Base-by-base conservation (phyloP, 2,113 vertebrate species). In the Pitta sordida region DNA sequence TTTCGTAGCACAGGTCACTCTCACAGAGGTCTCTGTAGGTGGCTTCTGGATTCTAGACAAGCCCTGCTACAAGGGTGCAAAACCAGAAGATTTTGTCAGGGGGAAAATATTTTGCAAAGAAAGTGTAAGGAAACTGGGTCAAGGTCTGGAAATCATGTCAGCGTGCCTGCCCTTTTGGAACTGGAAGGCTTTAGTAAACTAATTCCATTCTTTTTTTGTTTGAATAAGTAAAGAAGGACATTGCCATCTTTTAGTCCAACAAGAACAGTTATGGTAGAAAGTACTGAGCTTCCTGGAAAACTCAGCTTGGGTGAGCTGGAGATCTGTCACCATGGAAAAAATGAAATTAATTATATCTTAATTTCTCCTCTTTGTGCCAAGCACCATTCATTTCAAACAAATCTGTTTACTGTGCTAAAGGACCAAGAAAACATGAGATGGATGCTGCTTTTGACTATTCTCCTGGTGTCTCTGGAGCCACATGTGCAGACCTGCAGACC, bases 261-360 rank as follows among this genome's bases (percentile, higher is more conserved):
- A 88, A 79, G 91, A 93, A 60, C 71, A 71, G 71, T 83, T 86
- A 65, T 16, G 82, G 63, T 87, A 30, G 36, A 48, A 89, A 94
- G 29, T 52, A 70, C 44, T 88, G 70, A 64, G 56, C 77, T 85
- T 91, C 93, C 80, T 26, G 19, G 68, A 91, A 93, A 65, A 56
- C 56, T 70, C 70, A 85, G 2, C 77, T 80, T 96, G 91, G 55
- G 76, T 88, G 68, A 94, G 65, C 81, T 89, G 83, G 46, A 93
- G 84, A 91, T 51, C 49, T 76, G 59, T 91, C 68, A 84, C 58
- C 49, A 34, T 93, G 91, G 91, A 86, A 96, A 95, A 94, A 94
- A 80, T 23, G 23, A 83, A 91, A 87, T 85, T 37, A 43, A 67
- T 58, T 52, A 8, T 65, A 59, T 91, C 84, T 95, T 89, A 63